phyloP scores from a whole-genome alignment of 35 echinoderm and acorn worm species.

The Heliocidaris tuberculata region DNA sequence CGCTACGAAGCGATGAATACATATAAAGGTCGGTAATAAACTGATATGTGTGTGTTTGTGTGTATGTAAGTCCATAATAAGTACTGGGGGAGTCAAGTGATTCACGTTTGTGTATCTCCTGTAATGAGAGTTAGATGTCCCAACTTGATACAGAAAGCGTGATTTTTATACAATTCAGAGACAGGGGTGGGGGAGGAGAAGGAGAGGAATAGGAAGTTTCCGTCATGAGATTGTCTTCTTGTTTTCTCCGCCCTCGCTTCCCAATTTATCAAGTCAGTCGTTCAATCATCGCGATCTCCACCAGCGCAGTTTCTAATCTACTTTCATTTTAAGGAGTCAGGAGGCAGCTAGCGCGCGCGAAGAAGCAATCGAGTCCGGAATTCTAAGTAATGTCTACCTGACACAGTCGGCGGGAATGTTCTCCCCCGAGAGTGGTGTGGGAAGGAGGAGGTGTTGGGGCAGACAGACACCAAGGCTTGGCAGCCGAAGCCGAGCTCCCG shows the following conservation, averaged over 20 bases:
- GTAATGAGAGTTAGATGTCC: conserved; percentile 2
- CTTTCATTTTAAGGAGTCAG: not conserved
- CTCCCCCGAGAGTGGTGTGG: not conserved
- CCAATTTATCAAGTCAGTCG: conserved; percentile 8
- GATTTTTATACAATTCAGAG: conserved; percentile 18
- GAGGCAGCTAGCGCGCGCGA: not conserved
- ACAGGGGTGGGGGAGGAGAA: not conserved
- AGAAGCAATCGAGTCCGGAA: conserved; percentile 39
- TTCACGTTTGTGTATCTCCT: not conserved
- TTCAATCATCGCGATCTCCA: conserved; percentile 32
- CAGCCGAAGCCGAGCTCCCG: not conserved
- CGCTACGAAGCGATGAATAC: not conserved
- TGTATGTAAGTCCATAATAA: not conserved
- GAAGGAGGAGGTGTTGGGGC: conserved; percentile 41
- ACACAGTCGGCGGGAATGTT: conserved; percentile 30
- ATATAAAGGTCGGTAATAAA: not conserved
- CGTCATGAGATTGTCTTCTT: not conserved
- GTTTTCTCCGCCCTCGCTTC: conserved; percentile 35
- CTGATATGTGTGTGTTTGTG: not conserved
- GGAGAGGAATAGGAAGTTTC: not conserved
- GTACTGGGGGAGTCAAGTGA: not conserved
- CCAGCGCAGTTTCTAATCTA: conserved; percentile 36
- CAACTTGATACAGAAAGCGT: conserved; percentile 16
- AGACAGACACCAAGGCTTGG: not conserved
- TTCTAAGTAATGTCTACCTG: conserved; percentile 44